Base-by-base conservation (phyloP, 2,888 invertebrate species). In the Pherbina coryleti region DNA sequence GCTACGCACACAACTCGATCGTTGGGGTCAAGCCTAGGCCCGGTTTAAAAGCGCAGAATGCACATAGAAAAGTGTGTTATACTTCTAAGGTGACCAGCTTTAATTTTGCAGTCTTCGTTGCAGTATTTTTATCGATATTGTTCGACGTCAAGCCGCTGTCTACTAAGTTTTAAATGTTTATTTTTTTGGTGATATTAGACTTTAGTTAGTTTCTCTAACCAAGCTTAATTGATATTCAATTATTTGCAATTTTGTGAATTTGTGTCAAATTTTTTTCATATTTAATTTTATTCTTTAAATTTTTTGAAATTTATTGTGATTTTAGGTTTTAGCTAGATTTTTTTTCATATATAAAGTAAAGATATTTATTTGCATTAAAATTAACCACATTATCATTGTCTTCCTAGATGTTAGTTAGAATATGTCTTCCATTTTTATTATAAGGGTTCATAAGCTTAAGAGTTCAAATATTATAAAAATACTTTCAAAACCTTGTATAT, bases 11-110 rank as follows among this genome's bases (percentile, higher is more conserved):
- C 85, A 84, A 76, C 84, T 83, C 75, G 89, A 88, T 79, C 85
- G 88, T 70, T 88, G 88, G 88, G 88, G 88, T 49, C 88, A 88
- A 78, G 88, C 88, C 31, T 88, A 84, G 82, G n/a, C 37, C 25
- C 55, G 53, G 60, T 57, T n/a, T 44, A 25, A 19, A 64, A 70
- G 66, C 57, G 22, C 19, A 17, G 64, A 34, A 25, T 44, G 51
- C 72, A 73, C n/a, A 76, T 60, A 74, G 7, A 14, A 11, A 5
- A 31, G 3, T 5, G 31, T 31, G 31, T 5, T 8, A 7, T 11
- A 11, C 14, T 44, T 11, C 44, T 28, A 57, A 22, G 69, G 75
- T 75, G 83, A 80, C 57, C 87, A 87, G 87, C 87, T 87, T 87
- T 87, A 87, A 87, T 78, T 60, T 34, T 78, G 83, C 83, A 84